These are phyloP conservation scores for Teleopsis dalmanni DNA, from an alignment of 1,140 invertebrate species.

Conservation along the genomic window DNA sequence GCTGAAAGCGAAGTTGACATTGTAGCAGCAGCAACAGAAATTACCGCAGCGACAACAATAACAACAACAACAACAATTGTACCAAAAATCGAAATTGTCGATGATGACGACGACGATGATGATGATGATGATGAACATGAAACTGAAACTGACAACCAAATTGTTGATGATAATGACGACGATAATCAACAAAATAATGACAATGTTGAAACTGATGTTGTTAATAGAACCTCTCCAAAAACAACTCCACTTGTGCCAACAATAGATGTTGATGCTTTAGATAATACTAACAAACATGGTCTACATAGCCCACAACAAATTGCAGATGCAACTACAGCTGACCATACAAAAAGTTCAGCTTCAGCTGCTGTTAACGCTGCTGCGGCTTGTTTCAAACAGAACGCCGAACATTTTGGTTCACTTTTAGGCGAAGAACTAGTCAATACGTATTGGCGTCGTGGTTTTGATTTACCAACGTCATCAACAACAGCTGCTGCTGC, in stretches of 20 bases:
- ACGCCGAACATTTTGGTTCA: conserved; percentile 62
- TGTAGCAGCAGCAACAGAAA: not conserved
- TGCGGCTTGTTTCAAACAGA: conserved; percentile 47
- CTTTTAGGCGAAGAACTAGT: conserved; percentile 70
- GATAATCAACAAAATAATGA: conserved; percentile 11
- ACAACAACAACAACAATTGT: not conserved
- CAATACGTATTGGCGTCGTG: conserved; percentile 62
- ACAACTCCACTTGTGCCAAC: not conserved
- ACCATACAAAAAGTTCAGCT: not conserved
- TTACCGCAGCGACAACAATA: not conserved
- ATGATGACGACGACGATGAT: conserved; percentile 15
- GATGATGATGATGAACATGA: conserved; percentile 1
- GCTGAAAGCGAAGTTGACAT: not conserved
- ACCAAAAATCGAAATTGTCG: conserved; percentile 27
- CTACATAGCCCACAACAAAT: not conserved
- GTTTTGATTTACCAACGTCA: conserved; percentile 57
- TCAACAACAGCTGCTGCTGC: conserved; percentile 17
- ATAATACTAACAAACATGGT: not conserved
- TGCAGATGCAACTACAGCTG: not conserved
- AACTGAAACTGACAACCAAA: conserved; percentile 21
- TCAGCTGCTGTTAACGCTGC: conserved; percentile 27
- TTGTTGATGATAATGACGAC: conserved; percentile 19
- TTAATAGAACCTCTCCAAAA: not conserved
- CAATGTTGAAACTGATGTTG: conserved; percentile 4
- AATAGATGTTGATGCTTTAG: conserved; percentile 10